Evolutionary conservation across 2,888 invertebrate genomes (phyloP), one percentile per base, ranked within the genome.

Genomic region (Pristionchus arcanus): DNA sequence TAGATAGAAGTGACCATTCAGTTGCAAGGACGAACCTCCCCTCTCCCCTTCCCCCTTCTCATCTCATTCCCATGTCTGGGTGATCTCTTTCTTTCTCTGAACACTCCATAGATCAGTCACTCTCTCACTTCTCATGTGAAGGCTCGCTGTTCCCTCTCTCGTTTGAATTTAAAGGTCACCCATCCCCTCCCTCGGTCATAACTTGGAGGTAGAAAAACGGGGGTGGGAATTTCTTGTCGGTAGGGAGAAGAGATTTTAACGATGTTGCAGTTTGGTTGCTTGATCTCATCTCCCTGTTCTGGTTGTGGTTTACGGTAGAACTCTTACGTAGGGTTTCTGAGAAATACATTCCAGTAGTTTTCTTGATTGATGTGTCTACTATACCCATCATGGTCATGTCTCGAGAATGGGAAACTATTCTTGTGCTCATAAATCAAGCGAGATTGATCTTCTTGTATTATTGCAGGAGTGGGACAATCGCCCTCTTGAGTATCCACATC

Each of bases 151-250:
- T 19, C 55, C 59, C 49, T 74, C 88, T 87, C 53, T 59, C 59
- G 88, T 88, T 77, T 88, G 88, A 77, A 88, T 87, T 87, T 87
- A 87, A 85, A 87, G 87, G 87, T 88, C 88, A 77, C 77, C 53
- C 68, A 19, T 42, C 28, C 63, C 21, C 16, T 59, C 68, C 87
- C 31, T 42, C 66, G 87, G 68, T 53, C 66, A 87, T 87, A 87
- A 87, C 68, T 66, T 37, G 28, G 53, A 87, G 42, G 68, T 55
- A 31, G 42, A 42, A 87, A 49, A 87, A 34, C 2, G 87, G 28
- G 31, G 66, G 28, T 21, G 66, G 28, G 68, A 34, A 31, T 37
- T 34, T 55, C 55, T 31, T 28, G 34, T 25, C 21, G 42, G 16
- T 31, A 19, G 37, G 4, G 4, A 55, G 11, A 84, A 84, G 19